A percentile compares a stretch with the other conserved stretches of the same genome.
Evolutionary conservation across 1,140 invertebrate genomes (phyloP).

Genomic region (Drosophila pandora): DNA sequence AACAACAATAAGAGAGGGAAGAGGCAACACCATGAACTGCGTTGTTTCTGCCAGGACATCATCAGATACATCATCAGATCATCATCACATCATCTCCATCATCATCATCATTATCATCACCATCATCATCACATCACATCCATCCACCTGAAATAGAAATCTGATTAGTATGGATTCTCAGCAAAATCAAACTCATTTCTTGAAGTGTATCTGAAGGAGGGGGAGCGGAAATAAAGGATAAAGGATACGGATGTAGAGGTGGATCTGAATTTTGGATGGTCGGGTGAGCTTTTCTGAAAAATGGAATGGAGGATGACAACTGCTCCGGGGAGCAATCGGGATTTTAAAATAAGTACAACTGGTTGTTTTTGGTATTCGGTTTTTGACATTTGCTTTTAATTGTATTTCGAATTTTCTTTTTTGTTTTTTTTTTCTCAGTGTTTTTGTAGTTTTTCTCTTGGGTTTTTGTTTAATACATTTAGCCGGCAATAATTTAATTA

Average conservation of each 20-base stretch:
- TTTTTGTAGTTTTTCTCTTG: neutral
- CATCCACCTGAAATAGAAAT: conserved; percentile 81
- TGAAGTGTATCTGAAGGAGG: conserved; percentile 1
- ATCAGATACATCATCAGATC: conserved; percentile 37
- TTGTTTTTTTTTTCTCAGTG: conserved; percentile 26
- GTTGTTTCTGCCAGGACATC: conserved; percentile 28
- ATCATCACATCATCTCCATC: conserved; percentile 35
- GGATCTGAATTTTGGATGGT: conserved; percentile 2
- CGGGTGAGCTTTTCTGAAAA: conserved; percentile 10
- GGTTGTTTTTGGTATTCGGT: conserved; percentile 66
- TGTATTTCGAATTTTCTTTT: conserved; percentile 72
- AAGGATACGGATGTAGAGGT: neutral
- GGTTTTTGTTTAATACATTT: conserved; percentile 63
- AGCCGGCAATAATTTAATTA: conserved; percentile 70
- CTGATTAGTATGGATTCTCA: conserved; percentile 78
- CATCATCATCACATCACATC: conserved; percentile 60
- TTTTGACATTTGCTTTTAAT: conserved; percentile 81
- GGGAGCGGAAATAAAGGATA: neutral
- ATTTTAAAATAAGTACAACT: conserved; percentile 73
- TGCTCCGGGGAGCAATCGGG: conserved; percentile 5
- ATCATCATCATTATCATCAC: conserved; percentile 52
- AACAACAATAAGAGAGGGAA: conserved; percentile 74
- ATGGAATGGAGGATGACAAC: conserved; percentile 23
- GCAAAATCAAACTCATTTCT: conserved; percentile 21
- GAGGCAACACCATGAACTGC: conserved; percentile 67